Base-by-base conservation (phyloP, 2,113 vertebrate genomes). In the Rhegmatorhina hoffmannsi region DNA sequence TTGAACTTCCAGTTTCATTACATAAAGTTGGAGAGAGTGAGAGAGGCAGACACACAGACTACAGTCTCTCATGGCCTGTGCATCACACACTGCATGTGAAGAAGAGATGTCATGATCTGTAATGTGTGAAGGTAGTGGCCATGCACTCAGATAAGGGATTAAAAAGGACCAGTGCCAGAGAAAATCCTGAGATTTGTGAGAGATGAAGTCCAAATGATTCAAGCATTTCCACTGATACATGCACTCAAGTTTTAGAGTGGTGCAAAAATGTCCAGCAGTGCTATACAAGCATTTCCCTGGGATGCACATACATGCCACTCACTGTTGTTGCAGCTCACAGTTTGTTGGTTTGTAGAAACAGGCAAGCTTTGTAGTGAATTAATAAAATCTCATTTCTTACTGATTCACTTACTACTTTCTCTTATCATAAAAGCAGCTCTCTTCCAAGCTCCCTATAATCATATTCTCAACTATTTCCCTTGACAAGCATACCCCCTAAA, bases 241-340 rank as follows among this genome's bases (percentile, higher is more conserved):
- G 68, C 19, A 6, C 31, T 68, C 1, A 7, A 17, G 69, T 1
- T 70, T 70, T 2, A 29, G 15, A 13, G 17, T 1, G 11, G 8
- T 66, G 29, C 52, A 52, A 38, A 34, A 29, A 50, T 66, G 33
- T 33, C 34, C 24, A 28, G 13, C 15, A 67, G 28, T 20, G 55
- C 14, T 44, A 13, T 0, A 1, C 29, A 2, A 8, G 49, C 56
- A 4, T 6, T 69, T 43, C 40, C 40, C 40, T 43, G 40, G 40
- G 40, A 43, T 43, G 46, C 0, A 19, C 23, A 16, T 7, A 2
- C 10, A 19, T 14, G 70, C 4, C 3, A 0, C 33, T 78, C 43
- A 1, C 62, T 60, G 13, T 1, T 66, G 26, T 1, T 50, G 76
- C 77, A 72, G 28, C 28, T 84, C 60, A 36, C 34, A 38, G 21